Percentiles rank a stretch among this genome's conserved stretches.
phyloP scores from a whole-genome alignment of 2,113 vertebrate species.

The Cricetomys ansorgei region DNA sequence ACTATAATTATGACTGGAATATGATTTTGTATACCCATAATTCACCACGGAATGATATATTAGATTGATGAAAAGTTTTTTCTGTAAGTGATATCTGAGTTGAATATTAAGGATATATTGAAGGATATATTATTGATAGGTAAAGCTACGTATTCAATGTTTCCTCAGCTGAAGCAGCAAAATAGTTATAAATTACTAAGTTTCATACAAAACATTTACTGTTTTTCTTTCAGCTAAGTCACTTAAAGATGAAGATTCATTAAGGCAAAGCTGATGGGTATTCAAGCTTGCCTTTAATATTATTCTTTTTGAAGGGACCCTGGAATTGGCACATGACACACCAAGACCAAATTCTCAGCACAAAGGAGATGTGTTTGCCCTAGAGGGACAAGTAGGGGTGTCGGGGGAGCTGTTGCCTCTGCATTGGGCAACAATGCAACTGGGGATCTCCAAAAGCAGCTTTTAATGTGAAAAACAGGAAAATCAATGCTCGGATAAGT shows the following conservation, averaged over 20 bases:
- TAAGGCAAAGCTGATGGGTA: background rate
- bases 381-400: too few species aligned
- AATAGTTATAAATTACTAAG: background rate
- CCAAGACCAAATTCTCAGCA: too few species aligned
- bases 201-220: background rate
- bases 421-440: too few species aligned
- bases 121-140: background rate
- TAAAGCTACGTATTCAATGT: background rate
- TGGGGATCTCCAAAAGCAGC: too few species aligned
- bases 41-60: background rate
- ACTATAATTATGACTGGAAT: background rate
- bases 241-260: background rate
- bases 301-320: too few species aligned
- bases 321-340: too few species aligned
- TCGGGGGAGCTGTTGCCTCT: too few species aligned
- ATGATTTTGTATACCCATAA: background rate
- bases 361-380: too few species aligned
- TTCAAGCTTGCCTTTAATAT: background rate
- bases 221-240: background rate
- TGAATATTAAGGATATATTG: background rate
- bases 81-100: background rate
- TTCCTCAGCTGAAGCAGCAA: background rate
- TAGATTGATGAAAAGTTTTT: background rate
- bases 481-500: too few species aligned
- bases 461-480: too few species aligned